These are phyloP conservation scores for Lissonota sp. DNA, from an alignment of 2,888 invertebrate genomes.

Conservation along the genomic window DNA sequence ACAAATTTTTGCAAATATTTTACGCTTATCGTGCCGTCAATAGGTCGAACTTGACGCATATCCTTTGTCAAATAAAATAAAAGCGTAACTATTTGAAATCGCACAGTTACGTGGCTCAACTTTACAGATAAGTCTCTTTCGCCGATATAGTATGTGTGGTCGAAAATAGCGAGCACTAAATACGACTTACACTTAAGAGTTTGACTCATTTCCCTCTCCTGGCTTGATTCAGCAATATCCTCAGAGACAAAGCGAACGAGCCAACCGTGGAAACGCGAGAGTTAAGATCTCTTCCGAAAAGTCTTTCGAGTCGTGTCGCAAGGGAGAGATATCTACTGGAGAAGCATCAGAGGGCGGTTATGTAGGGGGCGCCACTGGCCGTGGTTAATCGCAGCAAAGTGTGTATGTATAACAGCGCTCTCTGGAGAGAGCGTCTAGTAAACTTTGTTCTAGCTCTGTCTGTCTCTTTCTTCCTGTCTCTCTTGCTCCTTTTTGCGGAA, in stretches of 20 bases:
- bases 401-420: neutral
- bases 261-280: conserved; percentile 24
- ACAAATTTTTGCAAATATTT: too few species aligned
- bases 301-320: neutral
- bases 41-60: too few species aligned
- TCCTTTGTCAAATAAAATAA: too few species aligned
- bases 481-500: neutral
- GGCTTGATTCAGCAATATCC: conserved; percentile 5
- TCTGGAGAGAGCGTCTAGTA: conserved; percentile 21
- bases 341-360: conserved; percentile 25
- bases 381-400: conserved; percentile 26
- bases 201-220: neutral
- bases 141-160: too few species aligned
- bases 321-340: conserved; percentile 17
- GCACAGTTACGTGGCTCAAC: too few species aligned
- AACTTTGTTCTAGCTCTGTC: conserved; percentile 20
- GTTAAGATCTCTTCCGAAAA: conserved; percentile 16
- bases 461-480: too few species aligned
- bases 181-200: neutral
- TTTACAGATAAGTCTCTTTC: too few species aligned
- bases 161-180: too few species aligned
- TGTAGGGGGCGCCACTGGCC: conserved; percentile 7
- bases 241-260: conserved; percentile 11
- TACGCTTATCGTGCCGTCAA: too few species aligned
- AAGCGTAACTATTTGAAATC: too few species aligned